Percentiles rank a stretch among this genome's conserved stretches.
Conservation (phyloP, 2,888 invertebrate species). For the Junonia oenone region DNA sequence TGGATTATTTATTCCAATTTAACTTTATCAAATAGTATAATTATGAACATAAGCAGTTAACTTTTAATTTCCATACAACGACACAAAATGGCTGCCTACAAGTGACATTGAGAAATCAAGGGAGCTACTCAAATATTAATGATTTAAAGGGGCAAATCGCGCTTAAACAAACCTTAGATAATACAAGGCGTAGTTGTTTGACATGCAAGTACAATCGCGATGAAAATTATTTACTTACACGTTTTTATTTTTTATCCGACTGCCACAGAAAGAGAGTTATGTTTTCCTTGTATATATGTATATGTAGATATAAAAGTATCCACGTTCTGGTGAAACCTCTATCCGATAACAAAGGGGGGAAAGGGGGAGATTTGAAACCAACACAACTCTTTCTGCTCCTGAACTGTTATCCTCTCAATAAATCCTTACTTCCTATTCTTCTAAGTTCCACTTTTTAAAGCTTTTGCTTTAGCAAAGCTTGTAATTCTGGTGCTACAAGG, state of each 20-base stretch:
- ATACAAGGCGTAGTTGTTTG: constrained; percentile 36
- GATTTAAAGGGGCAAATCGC: constrained; percentile 29
- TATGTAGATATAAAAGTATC: too few relatives aligned
- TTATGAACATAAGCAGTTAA: not conserved
- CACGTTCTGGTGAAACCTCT: too few relatives aligned
- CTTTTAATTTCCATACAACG: not conserved
- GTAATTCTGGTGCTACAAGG: too few relatives aligned
- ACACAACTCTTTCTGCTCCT: too few relatives aligned
- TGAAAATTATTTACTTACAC: constrained; percentile 25
- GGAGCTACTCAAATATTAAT: constrained; percentile 35
- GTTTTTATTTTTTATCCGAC: not conserved
- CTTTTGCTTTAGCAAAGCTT: too few relatives aligned
- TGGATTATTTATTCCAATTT: not conserved
- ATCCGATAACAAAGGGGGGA: too few relatives aligned
- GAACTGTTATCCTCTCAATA: too few relatives aligned
- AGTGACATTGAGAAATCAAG: constrained; percentile 27
- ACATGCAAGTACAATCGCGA: constrained; percentile 31
- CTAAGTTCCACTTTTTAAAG: too few relatives aligned
- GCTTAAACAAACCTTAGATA: constrained; percentile 41
- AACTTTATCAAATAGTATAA: not conserved
- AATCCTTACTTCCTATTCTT: too few relatives aligned
- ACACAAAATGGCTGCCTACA: not conserved
- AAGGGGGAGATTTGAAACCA: too few relatives aligned
- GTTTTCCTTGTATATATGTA: too few relatives aligned
- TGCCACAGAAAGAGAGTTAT: too few relatives aligned